These are phyloP conservation scores for Orthosia cruda DNA, from an alignment of 2,888 invertebrate species.

Conservation along the genomic window DNA sequence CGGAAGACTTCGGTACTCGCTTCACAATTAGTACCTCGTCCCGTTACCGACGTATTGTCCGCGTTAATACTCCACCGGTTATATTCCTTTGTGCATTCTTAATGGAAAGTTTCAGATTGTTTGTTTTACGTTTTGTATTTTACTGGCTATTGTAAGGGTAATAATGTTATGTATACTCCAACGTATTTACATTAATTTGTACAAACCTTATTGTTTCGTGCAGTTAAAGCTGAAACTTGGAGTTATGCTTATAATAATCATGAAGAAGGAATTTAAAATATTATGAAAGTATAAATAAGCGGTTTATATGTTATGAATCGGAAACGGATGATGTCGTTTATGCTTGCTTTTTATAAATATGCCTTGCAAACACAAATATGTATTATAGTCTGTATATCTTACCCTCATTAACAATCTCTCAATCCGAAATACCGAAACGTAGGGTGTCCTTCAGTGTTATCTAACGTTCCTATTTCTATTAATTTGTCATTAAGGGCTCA, in stretches of 20 bases:
- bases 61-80: constrained; percentile 84
- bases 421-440: constrained; percentile 13
- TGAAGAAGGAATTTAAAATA: neutral
- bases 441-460: constrained; percentile 15
- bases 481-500: constrained; percentile 70
- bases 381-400: constrained; percentile 13
- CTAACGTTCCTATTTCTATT: constrained; percentile 60
- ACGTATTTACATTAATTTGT: constrained; percentile 49
- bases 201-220: constrained; percentile 39
- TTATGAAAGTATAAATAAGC: constrained; percentile 16
- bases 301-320: neutral
- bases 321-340: constrained; percentile 17
- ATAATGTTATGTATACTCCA: constrained; percentile 64
- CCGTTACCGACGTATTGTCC: constrained; percentile 89
- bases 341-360: constrained; percentile 14
- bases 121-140: constrained; percentile 81
- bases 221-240: constrained; percentile 10
- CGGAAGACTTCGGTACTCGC: constrained; percentile 86
- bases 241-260: constrained; percentile 1
- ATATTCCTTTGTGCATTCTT: constrained; percentile 87
- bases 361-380: constrained; percentile 1
- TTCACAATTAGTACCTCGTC: constrained; percentile 89
- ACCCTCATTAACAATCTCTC: constrained; percentile 22
- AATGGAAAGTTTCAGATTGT: constrained; percentile 84
- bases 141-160: constrained; percentile 76